Conservation (phyloP, 2,113 vertebrate genomes). For the Ranitomeya variabilis region DNA sequence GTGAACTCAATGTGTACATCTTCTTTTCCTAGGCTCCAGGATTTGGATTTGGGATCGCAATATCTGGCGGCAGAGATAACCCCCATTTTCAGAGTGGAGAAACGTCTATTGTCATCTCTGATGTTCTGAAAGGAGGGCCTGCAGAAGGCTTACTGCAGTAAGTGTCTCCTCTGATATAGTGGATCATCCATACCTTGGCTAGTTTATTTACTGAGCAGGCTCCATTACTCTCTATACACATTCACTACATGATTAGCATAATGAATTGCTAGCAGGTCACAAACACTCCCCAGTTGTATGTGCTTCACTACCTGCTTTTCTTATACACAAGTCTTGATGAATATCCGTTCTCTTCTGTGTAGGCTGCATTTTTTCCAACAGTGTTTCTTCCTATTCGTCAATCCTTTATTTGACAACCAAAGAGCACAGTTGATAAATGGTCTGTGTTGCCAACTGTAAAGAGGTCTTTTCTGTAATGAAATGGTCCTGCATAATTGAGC, state of each 20-base stretch:
- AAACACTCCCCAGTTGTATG: neutral
- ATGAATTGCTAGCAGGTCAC: neutral
- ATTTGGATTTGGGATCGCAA: constrained; percentile 98
- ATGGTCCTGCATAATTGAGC: constrained; percentile 10
- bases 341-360: neutral
- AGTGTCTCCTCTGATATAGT: constrained; percentile 65
- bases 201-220: too few relatives aligned
- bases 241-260: neutral
- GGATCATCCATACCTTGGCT: too few relatives aligned
- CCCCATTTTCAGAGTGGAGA: constrained; percentile 99
- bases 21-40: constrained; percentile 84
- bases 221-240: neutral
- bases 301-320: neutral
- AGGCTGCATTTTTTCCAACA: neutral
- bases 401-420: neutral
- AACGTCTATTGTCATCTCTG: constrained; percentile 98
- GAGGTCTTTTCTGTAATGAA: neutral
- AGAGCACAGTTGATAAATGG: neutral
- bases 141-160: constrained; percentile 97
- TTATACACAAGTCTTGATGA: neutral
- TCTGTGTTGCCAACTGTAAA: neutral
- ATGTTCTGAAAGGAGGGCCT: constrained; percentile 96
- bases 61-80: constrained; percentile 98
- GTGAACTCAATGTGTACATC: neutral
- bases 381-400: neutral